Evolutionary conservation across 2,797 vertebrate species (phyloP), one percentile per base, ranked within the genome.

Genomic region (Poeciliopsis infans): DNA sequence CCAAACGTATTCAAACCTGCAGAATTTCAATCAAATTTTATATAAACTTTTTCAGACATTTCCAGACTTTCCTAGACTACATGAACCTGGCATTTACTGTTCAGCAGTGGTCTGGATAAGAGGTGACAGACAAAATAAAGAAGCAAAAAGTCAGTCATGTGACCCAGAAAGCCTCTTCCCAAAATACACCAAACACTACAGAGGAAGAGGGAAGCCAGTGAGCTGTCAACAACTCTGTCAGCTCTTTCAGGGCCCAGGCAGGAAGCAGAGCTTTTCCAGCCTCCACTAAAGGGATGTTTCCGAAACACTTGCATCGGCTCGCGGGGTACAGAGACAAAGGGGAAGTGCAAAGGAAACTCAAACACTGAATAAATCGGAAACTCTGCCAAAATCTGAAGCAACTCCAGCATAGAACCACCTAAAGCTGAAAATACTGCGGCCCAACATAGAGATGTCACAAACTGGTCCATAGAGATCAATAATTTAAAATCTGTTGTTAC

Each of bases 261-360:
- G 88, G 91, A 93, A 91, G 89, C 76, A 25, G 55, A 77, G 83
- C 86, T 82, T 90, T 36, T 91, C 85, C 85, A 90, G 86, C 77
- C 78, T 7, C 86, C 84, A 74, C 82, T 81, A 71, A 90, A 86
- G 79, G 77, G 85, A 86, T 86, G 85, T 92, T 91, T 93, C 89
- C 86, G 83, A 92, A 93, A 92, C 81, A 82, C 66, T 88, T 72
- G 51, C 86, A 75, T 72, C 76, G 86, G 75, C 84, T 88, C 72
- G 75, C 83, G 20, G 89, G 31, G 77, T 71, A 45, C 13, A 68
- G 47, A 88, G 74, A 92, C 83, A 83, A 89, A 88, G 51, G 83
- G 74, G 77, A 88, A 87, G 83, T 79, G 78, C 79, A 83, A 89
- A 76, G 80, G 72, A 87, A 84, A 51, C 49, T 75, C 71, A 83